A percentile compares a stretch with the other conserved stretches of the same genome.
Conservation (phyloP, 35 echinoderm and acorn worm species). For the Chiridota heheva region DNA sequence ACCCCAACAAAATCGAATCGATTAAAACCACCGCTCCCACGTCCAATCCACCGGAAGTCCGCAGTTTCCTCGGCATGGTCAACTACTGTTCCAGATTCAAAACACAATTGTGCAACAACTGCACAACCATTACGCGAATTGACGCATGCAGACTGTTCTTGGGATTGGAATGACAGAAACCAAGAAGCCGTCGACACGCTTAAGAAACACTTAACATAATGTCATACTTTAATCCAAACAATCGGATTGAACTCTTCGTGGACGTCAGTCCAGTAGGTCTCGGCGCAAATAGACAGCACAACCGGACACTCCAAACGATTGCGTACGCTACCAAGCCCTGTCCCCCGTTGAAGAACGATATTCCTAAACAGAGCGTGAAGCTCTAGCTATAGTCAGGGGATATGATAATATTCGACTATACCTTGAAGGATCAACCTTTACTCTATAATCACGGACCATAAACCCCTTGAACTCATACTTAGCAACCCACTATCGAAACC, state of each 20-base stretch:
- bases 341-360: slow-evolving; percentile 46
- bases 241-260: slow-evolving; percentile 29
- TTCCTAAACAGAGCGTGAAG: slow-evolving; percentile 57
- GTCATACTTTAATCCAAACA: slow-evolving; percentile 42
- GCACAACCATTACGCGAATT: slow-evolving; percentile 34
- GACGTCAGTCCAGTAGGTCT: slow-evolving; percentile 62
- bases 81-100: slow-evolving; percentile 50
- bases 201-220: slow-evolving; percentile 43
- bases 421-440: slow-evolving; percentile 21
- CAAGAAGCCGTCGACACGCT: slow-evolving; percentile 36
- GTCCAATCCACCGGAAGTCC: slow-evolving; percentile 38
- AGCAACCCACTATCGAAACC: slow-evolving; percentile 43
- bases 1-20: slow-evolving; percentile 31
- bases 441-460: no score
- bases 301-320: not conserved
- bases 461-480: no score
- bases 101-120: slow-evolving; percentile 20
- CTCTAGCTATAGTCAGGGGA: slow-evolving; percentile 58
- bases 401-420: slow-evolving; percentile 63
- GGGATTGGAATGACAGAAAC: slow-evolving; percentile 49
- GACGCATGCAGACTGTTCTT: slow-evolving; percentile 12
- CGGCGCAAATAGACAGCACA: not conserved
- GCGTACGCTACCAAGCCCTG: slow-evolving; percentile 41
- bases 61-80: slow-evolving; percentile 40
- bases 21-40: slow-evolving; percentile 22